A percentile compares a stretch with the other conserved stretches of the same genome.
Evolutionary conservation across 2,113 vertebrate species (phyloP).

Genomic region (Empidonax alnorum): DNA sequence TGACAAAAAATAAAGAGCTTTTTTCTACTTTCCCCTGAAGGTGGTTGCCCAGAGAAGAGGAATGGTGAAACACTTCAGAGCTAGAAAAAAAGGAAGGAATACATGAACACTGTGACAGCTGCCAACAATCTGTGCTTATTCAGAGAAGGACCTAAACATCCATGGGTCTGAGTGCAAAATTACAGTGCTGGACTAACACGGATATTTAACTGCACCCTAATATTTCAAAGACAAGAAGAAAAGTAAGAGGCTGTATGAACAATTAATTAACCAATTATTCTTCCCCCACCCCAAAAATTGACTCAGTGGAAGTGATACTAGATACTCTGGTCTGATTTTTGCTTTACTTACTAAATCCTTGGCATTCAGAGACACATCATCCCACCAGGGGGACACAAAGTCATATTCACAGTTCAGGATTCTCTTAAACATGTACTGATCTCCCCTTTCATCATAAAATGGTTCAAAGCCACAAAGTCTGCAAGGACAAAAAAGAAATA

Average conservation of each 20-base stretch:
- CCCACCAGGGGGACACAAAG: conserved; percentile 94
- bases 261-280: neutral
- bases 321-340: neutral
- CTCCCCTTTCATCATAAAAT: conserved; percentile 89
- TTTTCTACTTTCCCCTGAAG: neutral
- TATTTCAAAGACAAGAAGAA: neutral
- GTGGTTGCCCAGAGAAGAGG: neutral
- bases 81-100: neutral
- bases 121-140: neutral
- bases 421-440: conserved; percentile 91
- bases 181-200: neutral
- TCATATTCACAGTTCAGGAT: conserved; percentile 91
- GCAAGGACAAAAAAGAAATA: conserved; percentile 8
- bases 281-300: neutral
- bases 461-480: conserved; percentile 92
- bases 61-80: neutral
- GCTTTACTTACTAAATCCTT: conserved; percentile 87
- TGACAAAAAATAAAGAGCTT: neutral
- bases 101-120: neutral
- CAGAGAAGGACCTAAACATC: neutral
- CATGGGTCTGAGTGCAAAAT: neutral
- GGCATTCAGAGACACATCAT: conserved; percentile 89
- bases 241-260: neutral
- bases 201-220: neutral
- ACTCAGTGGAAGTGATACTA: neutral